Evolutionary conservation across 1,140 invertebrate genomes (phyloP), one percentile per base, ranked within the genome.

Genomic region (Ceratosolen solmsi): DNA sequence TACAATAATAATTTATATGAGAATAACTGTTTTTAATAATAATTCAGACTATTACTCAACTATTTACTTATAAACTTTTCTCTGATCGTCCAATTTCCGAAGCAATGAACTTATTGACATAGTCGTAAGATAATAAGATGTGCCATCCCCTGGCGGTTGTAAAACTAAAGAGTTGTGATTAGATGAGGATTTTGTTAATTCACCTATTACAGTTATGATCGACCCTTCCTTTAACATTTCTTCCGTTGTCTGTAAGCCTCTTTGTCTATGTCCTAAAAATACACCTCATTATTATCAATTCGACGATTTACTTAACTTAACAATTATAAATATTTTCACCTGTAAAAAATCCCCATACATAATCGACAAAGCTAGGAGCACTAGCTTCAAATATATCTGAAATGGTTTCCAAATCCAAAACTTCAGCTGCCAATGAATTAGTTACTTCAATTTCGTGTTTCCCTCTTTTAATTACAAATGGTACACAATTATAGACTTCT

Each of bases 341-440:
- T 74, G 94, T 94, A 86, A 96, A 95, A 90, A 96, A 96, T 17
- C 95, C 95, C 93, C 95, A 96, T n/a, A 96, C 90, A 88, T 96
- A 94, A 90, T 96, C 95, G 76, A 94, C 93, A 46, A 96, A 92
- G 46, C 94, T 94, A 20, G 94, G 93, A 2, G 92, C 93, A 86
- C 93, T 94, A 30, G 95, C 94, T 87, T 96, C 94, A 91, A 96
- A 96, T 80, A 94, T 93, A 88, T 96, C 94, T 49, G 95, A 94
- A 80, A 96, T 94, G 2, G 95, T 93, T 88, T 96, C 95, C 91
- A 96, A 92, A 86, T 96, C 95, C 91, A 96, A 92, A 79, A 96
- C 92, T 84, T 96, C 94, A 11, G 96, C 95, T 41, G 93, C 92
- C 63, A 96, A 87, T 2, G 95, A 93, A 90, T 96, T 95, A 13